Conservation (phyloP, 1,140 invertebrate species). For the Linepithema humile region DNA sequence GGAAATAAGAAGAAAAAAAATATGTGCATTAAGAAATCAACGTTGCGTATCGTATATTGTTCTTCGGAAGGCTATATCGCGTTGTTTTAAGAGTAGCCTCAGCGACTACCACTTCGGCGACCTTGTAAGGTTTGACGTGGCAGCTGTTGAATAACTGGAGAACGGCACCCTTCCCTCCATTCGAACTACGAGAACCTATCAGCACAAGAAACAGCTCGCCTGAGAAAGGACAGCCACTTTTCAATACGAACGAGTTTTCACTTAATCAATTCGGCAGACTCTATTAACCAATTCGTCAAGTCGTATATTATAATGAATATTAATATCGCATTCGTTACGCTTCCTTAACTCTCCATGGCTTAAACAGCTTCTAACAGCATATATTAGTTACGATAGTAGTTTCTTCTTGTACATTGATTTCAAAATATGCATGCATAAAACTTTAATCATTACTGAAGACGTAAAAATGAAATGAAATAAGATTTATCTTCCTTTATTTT, state of each 20-base stretch:
- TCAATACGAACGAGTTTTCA: background rate
- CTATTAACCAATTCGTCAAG: background rate
- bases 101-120: constrained; percentile 44
- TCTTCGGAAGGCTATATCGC: constrained; percentile 36
- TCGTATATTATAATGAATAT: background rate
- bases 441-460: background rate
- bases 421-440: background rate
- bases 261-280: constrained; percentile 13
- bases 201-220: background rate
- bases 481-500: background rate
- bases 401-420: background rate
- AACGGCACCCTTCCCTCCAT: constrained; percentile 14
- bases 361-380: background rate
- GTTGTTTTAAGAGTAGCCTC: constrained; percentile 59
- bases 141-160: constrained; percentile 24
- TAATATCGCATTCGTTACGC: background rate
- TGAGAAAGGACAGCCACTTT: constrained; percentile 30
- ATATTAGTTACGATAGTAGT: too few species aligned
- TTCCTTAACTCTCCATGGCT: background rate
- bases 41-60: constrained; percentile 26
- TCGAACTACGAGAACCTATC: background rate
- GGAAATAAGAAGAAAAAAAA: constrained; percentile 10
- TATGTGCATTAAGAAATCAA: background rate
- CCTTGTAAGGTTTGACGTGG: constrained; percentile 60
- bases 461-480: too few species aligned